Conservation (phyloP, 1,140 invertebrate species). For the Lerema accius region DNA sequence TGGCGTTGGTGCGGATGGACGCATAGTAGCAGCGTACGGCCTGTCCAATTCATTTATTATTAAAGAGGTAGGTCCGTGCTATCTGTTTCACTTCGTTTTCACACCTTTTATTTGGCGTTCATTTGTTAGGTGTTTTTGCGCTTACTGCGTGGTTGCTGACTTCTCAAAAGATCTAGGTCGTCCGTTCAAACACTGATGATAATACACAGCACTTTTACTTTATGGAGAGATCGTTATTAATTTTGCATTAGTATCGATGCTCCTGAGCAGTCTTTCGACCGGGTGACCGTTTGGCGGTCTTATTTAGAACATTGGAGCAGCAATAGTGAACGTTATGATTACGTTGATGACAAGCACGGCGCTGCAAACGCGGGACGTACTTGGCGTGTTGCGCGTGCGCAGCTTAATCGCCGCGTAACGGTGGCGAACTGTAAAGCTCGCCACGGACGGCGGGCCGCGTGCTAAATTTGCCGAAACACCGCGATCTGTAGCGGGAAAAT, state of each 20-base stretch:
- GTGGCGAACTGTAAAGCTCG: conserved; percentile 78
- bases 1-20: too few relatives aligned
- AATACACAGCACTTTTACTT: conserved; percentile 78
- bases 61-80: conserved; percentile 4
- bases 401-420: conserved; percentile 77
- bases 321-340: conserved; percentile 4
- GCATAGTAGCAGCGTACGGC: too few relatives aligned
- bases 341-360: conserved; percentile 52
- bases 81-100: conserved; percentile 64
- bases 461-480: conserved; percentile 81
- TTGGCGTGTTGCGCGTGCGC: conserved; percentile 60
- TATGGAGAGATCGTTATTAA: conserved; percentile 65
- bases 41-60: background rate
- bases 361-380: conserved; percentile 46
- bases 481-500: conserved; percentile 75
- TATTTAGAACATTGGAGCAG: conserved; percentile 18
- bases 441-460: conserved; percentile 71
- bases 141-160: conserved; percentile 45
- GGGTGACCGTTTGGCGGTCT: background rate
- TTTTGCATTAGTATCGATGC: conserved; percentile 51
- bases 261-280: conserved; percentile 18
- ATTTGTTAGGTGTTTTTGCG: conserved; percentile 64
- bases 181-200: conserved; percentile 57
- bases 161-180: conserved; percentile 69
- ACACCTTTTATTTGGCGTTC: conserved; percentile 66